phyloP scores from a whole-genome alignment of 1,140 invertebrate species.

The Orius laevigatus region DNA sequence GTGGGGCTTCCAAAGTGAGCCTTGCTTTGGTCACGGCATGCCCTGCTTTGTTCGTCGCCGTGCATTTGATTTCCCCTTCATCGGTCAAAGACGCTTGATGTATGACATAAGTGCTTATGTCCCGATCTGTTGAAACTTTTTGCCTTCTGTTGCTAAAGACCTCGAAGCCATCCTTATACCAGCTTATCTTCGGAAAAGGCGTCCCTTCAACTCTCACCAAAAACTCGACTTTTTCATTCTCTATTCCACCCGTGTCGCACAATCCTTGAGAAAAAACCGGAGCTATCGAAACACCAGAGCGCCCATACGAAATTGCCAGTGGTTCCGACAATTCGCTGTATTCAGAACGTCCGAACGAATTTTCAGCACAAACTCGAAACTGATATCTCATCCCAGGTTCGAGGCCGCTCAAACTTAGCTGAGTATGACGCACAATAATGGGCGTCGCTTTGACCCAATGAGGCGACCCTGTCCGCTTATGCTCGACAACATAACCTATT shows the following conservation, averaged over 20 bases:
- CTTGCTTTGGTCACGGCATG: slow-evolving; percentile 55
- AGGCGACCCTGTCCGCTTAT: slow-evolving; percentile 52
- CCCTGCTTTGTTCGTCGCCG: slow-evolving; percentile 66
- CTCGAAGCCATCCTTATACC: slow-evolving; percentile 81
- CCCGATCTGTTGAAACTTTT: slow-evolving; percentile 56
- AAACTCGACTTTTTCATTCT: slow-evolving; percentile 71
- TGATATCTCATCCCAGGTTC: slow-evolving; percentile 77
- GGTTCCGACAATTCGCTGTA: slow-evolving; percentile 62
- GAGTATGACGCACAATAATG: slow-evolving; percentile 44
- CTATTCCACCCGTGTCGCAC: slow-evolving; percentile 44
- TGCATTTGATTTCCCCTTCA: slow-evolving; percentile 76
- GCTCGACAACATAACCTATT: slow-evolving; percentile 56
- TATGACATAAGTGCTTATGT: slow-evolving; percentile 61
- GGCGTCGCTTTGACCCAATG: slow-evolving; percentile 62
- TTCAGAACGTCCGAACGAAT: slow-evolving; percentile 62
- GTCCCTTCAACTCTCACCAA: slow-evolving; percentile 63
- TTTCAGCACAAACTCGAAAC: slow-evolving; percentile 76
- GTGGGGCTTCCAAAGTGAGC: slow-evolving; percentile 61
- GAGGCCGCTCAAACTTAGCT: slow-evolving; percentile 56
- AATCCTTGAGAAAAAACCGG: slow-evolving; percentile 51
- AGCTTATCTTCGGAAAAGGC: slow-evolving; percentile 73
- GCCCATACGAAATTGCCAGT: slow-evolving; percentile 53
- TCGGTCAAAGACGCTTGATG: slow-evolving; percentile 60
- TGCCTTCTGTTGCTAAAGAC: slow-evolving; percentile 67
- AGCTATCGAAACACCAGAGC: slow-evolving; percentile 39